phyloP scores from a whole-genome alignment of 2,888 invertebrate species.

The Alloscopus bannaensis region DNA sequence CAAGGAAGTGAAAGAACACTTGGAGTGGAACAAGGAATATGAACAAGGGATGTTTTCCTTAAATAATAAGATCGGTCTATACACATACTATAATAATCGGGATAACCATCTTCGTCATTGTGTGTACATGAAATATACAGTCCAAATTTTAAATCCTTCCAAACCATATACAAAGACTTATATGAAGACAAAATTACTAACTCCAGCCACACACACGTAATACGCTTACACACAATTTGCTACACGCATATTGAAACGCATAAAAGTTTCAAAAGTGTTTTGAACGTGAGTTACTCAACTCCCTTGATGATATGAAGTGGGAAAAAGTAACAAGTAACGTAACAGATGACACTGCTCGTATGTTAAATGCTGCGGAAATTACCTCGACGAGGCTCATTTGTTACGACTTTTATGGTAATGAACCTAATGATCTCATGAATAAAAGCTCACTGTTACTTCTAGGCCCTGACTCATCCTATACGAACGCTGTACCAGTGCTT shows the following conservation, averaged over 20 bases:
- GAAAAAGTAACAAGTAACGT: conserved; percentile 64
- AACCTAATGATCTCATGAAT: conserved; percentile 72
- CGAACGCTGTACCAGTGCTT: conserved; percentile 8
- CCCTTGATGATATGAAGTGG: conserved; percentile 52
- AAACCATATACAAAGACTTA: conserved; percentile 15
- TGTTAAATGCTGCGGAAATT: conserved; percentile 72
- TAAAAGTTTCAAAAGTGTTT: conserved; percentile 4
- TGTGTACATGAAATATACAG: conserved; percentile 49
- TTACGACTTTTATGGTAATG: conserved; percentile 72
- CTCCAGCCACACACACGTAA: no score
- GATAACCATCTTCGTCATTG: conserved; percentile 48
- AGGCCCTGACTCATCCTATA: conserved; percentile 30
- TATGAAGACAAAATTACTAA: no score
- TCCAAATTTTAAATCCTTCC: conserved; percentile 15
- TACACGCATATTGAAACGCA: conserved; percentile 17
- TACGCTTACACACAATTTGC: no score
- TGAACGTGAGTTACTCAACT: conserved; percentile 46
- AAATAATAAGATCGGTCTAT: conserved; percentile 48
- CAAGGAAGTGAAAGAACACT: conserved; percentile 21
- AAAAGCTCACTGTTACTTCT: conserved; percentile 59
- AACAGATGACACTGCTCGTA: conserved; percentile 69
- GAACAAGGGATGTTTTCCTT: conserved; percentile 21
- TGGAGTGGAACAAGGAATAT: no score
- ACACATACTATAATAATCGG: conserved; percentile 44
- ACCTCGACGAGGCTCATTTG: conserved; percentile 72